phyloP scores from a whole-genome alignment of 1,140 invertebrate species.

The Lethrus apterus region DNA sequence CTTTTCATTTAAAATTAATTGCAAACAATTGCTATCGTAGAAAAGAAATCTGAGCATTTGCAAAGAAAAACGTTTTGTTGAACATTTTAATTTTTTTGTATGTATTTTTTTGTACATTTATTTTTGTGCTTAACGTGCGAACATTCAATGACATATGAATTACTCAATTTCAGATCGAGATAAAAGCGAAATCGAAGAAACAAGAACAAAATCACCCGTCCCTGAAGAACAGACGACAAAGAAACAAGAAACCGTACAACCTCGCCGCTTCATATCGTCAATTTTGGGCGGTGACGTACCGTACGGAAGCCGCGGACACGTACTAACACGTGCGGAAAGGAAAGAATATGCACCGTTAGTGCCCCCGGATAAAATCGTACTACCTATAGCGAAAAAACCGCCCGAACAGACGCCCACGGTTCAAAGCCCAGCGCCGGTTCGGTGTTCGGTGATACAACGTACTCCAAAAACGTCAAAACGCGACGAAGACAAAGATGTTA shows the following conservation, averaged over 20 bases:
- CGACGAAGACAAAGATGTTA: constrained; percentile 45
- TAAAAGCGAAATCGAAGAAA: constrained; percentile 22
- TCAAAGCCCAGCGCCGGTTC: constrained; percentile 46
- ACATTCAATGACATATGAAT: background rate
- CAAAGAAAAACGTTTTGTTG: background rate
- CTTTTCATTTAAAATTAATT: no score
- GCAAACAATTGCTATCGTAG: no score
- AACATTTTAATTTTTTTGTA: background rate
- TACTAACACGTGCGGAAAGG: constrained; percentile 67
- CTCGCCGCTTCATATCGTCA: constrained; percentile 66
- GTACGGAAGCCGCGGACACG: constrained; percentile 63
- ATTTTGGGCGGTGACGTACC: constrained; percentile 68
- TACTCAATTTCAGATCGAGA: constrained; percentile 28
- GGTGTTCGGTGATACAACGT: constrained; percentile 72
- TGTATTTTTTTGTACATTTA: background rate
- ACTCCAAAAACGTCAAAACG: constrained; percentile 54
- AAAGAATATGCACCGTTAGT: constrained; percentile 65
- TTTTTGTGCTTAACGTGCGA: background rate
- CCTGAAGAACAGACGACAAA: constrained; percentile 11
- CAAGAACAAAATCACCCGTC: constrained; percentile 14
- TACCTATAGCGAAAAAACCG: constrained; percentile 49
- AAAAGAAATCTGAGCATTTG: no score
- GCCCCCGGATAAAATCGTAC: constrained; percentile 41
- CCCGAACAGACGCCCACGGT: constrained; percentile 45
- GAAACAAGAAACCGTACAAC: constrained; percentile 18